Conservation (phyloP, 2,797 vertebrate species). For the Macrochelys suwanniensis region DNA sequence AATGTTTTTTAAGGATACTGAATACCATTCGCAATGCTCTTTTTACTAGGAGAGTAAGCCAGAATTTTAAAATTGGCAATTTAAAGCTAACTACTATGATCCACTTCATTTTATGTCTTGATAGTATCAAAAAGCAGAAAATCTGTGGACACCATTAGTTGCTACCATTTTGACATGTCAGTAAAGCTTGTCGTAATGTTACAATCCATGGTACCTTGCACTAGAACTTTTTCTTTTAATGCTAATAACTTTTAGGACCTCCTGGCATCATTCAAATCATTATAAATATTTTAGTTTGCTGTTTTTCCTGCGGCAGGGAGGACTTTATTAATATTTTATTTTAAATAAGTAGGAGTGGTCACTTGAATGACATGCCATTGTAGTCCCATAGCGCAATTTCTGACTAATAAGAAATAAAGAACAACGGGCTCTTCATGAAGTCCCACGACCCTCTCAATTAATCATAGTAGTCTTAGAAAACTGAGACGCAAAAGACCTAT, state of each 20-base stretch:
- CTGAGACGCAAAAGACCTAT: conserved; percentile 9
- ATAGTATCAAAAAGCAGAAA: neutral
- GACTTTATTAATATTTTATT: neutral
- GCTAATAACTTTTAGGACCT: neutral
- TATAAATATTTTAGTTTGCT: neutral
- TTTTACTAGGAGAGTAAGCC: conserved; percentile 39
- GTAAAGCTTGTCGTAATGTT: neutral
- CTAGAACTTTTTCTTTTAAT: neutral
- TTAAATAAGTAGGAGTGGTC: neutral
- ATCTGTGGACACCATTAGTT: neutral
- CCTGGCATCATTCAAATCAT: neutral
- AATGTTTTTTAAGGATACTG: conserved; percentile 3
- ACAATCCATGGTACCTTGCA: neutral
- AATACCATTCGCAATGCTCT: conserved; percentile 25
- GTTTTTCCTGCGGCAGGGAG: neutral
- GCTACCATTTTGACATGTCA: neutral
- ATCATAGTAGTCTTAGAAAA: conserved; percentile 41
- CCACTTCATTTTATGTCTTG: conserved; percentile 21
- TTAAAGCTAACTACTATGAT: conserved; percentile 50
- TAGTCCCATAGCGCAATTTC: neutral
- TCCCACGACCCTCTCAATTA: neutral
- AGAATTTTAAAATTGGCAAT: conserved; percentile 43
- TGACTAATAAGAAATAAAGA: conserved; percentile 24
- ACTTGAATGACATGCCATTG: neutral
- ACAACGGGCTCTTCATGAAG: neutral